These are phyloP conservation scores for Caradrina kadenii DNA, from an alignment of 2,888 invertebrate species.

Conservation along the genomic window DNA sequence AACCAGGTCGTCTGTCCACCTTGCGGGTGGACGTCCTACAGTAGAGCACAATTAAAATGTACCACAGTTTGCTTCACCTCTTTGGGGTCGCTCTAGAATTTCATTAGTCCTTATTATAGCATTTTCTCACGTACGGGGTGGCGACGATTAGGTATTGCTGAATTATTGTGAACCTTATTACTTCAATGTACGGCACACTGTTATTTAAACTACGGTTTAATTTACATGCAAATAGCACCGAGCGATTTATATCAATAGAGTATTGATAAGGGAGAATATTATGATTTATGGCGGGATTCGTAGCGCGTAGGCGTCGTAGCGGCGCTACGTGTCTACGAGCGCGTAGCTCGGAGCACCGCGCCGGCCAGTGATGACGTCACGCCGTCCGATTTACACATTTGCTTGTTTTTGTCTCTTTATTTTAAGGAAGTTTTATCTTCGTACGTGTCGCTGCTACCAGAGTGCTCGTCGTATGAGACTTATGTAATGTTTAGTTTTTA, in stretches of 20 bases:
- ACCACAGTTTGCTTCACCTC: constrained; percentile 16
- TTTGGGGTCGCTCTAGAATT: constrained; percentile 26
- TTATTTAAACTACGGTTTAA: constrained; percentile 23
- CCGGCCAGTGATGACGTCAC: constrained; percentile 27
- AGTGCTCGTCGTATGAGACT: neutral
- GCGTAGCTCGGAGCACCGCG: constrained; percentile 34
- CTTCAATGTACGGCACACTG: constrained; percentile 6
- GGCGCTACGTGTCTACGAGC: constrained; percentile 50
- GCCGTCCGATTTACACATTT: constrained; percentile 30
- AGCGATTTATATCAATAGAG: constrained; percentile 60
- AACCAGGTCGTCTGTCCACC: no score
- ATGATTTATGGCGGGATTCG: constrained; percentile 46
- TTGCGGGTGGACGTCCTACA: no score
- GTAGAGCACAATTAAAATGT: neutral
- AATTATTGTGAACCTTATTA: constrained; percentile 33
- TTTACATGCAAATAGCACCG: constrained; percentile 51
- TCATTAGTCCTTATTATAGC: constrained; percentile 43
- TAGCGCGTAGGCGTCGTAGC: constrained; percentile 53
- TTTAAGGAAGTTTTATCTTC: constrained; percentile 11
- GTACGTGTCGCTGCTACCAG: neutral
- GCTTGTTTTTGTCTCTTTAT: constrained; percentile 13
- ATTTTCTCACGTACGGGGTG: constrained; percentile 39
- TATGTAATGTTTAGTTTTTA: neutral
- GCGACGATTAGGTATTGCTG: neutral
- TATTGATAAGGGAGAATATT: constrained; percentile 59